Base-by-base conservation (phyloP, 1,140 invertebrate species). In the Battus philenor region DNA sequence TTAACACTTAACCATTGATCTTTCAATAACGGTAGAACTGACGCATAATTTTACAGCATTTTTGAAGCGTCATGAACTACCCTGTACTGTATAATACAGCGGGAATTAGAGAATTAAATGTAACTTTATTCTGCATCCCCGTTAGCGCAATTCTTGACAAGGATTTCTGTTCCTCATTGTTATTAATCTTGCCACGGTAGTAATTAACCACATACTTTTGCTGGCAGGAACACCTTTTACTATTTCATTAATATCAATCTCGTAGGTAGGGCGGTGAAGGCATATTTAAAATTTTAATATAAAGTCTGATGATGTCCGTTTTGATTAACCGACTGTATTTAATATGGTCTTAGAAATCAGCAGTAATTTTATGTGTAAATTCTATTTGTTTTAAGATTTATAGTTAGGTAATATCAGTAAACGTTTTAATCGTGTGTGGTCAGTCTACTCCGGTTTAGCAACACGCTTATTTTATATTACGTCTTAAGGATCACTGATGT, bases 361-460 rank as follows among this genome's bases (percentile, higher is more conserved):
- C 60, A 52, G 63, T 76, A 70, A 72, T 66, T 68, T 65, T 68
- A 75, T 69, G 56, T 70, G 68, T 76, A 80, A 70, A 71, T 66
- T 71, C 47, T 46, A 71, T 76, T 79, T 74, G 50, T 64, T 78
- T 80, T 79, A 76, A 74, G 70, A 69, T 70, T 72, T 67, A 72
- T 78, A 78, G 67, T 73, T 73, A 82, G 68, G 68, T 50, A 59
- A 61, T 73, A 65, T 71, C 64, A 61, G 67, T 64, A 70, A 63
- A 62, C 54, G 55, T 59, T 57, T 55, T 67, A 58, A 65, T 54
- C 51, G 43, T 59, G 53, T 66, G 59, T 50, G 59, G 50, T 57
- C 55, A 57, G 53, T 65, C 52, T 56, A 56, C 58, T 65, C 54
- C 63, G 59, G 50, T 57, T 69, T 65, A 59, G 51, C 36, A 55